Evolutionary conservation across 2,888 invertebrate species (phyloP).

Genomic region (Camptogramma bilineatum): DNA sequence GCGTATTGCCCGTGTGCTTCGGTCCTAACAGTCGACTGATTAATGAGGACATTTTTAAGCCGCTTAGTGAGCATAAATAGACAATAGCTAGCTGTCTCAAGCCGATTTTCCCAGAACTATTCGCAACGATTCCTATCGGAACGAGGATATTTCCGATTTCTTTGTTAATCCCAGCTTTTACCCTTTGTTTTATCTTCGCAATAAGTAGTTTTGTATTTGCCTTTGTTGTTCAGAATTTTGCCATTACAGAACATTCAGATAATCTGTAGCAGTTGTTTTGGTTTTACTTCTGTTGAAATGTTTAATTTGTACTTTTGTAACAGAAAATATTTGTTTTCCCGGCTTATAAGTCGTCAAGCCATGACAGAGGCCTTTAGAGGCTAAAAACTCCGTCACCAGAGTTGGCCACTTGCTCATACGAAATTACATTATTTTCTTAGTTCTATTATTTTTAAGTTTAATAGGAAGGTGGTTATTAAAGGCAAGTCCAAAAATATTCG

Average conservation of each 20-base stretch:
- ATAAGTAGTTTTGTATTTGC: conserved; percentile 47
- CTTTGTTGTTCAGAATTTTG: conserved; percentile 33
- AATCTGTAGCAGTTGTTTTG: conserved; percentile 28
- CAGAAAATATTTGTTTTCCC: neutral
- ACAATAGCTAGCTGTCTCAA: conserved; percentile 31
- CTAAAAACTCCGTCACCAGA: too few relatives aligned
- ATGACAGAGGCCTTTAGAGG: too few relatives aligned
- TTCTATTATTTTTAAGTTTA: too few relatives aligned
- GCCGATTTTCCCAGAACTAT: conserved; percentile 43
- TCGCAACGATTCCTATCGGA: conserved; percentile 40
- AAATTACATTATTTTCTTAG: too few relatives aligned
- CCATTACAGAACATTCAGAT: conserved; percentile 25
- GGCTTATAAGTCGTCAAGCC: too few relatives aligned
- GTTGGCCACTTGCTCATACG: too few relatives aligned
- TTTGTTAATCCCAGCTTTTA: conserved; percentile 44
- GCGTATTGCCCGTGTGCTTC: too few relatives aligned
- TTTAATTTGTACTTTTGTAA: conserved; percentile 6
- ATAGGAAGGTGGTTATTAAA: too few relatives aligned
- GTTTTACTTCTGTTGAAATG: conserved; percentile 7
- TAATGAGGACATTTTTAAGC: conserved; percentile 3
- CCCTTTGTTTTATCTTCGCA: conserved; percentile 46
- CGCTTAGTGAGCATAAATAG: conserved; percentile 13
- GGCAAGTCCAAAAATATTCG: too few relatives aligned
- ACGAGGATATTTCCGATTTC: conserved; percentile 45
- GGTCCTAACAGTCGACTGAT: too few relatives aligned